Conservation (phyloP, 1,140 invertebrate species). For the Augochlora pura region DNA sequence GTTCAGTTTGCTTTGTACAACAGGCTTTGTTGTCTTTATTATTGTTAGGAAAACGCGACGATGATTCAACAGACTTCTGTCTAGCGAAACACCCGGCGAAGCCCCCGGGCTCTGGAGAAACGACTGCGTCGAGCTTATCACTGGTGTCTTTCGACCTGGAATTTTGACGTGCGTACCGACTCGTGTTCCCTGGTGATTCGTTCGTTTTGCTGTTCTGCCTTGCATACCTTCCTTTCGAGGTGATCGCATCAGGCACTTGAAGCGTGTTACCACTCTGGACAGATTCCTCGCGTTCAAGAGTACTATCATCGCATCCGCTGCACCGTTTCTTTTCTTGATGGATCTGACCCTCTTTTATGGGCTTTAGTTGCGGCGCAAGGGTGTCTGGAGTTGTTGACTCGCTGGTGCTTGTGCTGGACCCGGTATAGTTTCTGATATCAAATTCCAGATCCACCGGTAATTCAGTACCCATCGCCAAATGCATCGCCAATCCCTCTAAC, state of each 20-base stretch:
- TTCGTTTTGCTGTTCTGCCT: constrained; percentile 61
- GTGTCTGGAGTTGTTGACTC: constrained; percentile 83
- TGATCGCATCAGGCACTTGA: constrained; percentile 57
- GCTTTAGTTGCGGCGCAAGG: constrained; percentile 77
- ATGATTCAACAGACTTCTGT: constrained; percentile 59
- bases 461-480: constrained; percentile 84
- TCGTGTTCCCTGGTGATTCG: constrained; percentile 22
- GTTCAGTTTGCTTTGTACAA: constrained; percentile 38
- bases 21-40: constrained; percentile 40
- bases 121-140: constrained; percentile 62
- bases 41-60: constrained; percentile 14
- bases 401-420: constrained; percentile 82
- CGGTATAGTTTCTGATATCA: constrained; percentile 87
- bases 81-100: constrained; percentile 61
- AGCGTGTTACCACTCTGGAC: constrained; percentile 37
- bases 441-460: constrained; percentile 86
- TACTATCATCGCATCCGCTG: constrained; percentile 75
- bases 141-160: constrained; percentile 62
- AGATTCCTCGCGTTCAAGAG: constrained; percentile 71
- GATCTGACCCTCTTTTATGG: constrained; percentile 79
- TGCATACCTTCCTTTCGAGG: constrained; percentile 54
- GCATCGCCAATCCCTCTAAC: constrained; percentile 88
- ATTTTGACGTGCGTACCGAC: constrained; percentile 63
- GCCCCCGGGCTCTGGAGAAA: constrained; percentile 58
- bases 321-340: constrained; percentile 75